Percentiles rank a stretch among this genome's conserved stretches.
phyloP scores from a whole-genome alignment of 2,797 vertebrate species.

The Hirundo rustica region DNA sequence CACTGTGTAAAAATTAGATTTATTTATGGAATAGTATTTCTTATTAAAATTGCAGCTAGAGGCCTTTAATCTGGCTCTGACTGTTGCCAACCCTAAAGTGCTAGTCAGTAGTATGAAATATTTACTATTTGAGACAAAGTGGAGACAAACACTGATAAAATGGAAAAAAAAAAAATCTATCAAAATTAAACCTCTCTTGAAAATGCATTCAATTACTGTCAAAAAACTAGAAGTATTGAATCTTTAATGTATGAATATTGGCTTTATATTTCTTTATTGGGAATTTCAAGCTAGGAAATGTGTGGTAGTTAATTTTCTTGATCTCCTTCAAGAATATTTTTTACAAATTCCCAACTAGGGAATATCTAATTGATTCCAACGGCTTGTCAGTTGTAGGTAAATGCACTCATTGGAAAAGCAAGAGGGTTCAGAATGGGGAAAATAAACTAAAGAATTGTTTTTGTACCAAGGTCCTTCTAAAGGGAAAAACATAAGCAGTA shows the following conservation, averaged over 20 bases:
- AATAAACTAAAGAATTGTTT: background rate
- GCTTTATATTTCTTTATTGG: conserved; percentile 30
- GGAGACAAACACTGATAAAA: background rate
- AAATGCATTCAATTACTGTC: conserved; percentile 11
- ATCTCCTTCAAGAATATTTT: conserved; percentile 16
- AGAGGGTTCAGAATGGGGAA: background rate
- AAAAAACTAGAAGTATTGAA: conserved; percentile 42
- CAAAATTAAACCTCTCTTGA: conserved; percentile 24
- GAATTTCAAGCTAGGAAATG: conserved; percentile 35
- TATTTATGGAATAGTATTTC: background rate
- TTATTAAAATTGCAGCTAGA: background rate
- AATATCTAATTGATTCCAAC: conserved; percentile 6
- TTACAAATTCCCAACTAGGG: background rate
- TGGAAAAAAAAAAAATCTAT: background rate
- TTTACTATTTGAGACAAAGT: conserved; percentile 9
- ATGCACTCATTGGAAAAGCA: background rate
- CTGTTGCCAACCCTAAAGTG: background rate
- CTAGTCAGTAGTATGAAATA: background rate
- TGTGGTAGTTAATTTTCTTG: background rate
- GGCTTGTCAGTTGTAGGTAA: background rate
- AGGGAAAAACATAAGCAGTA: background rate
- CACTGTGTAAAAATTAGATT: background rate
- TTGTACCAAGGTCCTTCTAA: background rate
- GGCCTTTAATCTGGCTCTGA: background rate
- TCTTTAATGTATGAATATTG: conserved; percentile 26